Evolutionary conservation across 2,888 invertebrate species (phyloP), one percentile per base, ranked within the genome.

Genomic region (Drosophila hamatofila): DNA sequence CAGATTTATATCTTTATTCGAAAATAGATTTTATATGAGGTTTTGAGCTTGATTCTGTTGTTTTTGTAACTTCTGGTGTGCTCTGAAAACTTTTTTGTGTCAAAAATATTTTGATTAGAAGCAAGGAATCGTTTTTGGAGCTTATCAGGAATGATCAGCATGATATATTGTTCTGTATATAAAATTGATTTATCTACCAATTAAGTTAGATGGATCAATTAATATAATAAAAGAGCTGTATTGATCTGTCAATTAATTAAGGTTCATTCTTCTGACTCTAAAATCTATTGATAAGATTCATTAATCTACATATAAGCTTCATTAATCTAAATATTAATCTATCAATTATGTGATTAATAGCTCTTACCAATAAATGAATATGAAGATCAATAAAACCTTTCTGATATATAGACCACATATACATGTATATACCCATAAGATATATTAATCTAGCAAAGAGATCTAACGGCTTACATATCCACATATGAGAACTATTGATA

Each of bases 101-200:
- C 18, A 30, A 14, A 30, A 11, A 39, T 33, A n/a, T 56, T 25
- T 25, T 58, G 64, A 73, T 64, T 64, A n/a, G n/a, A n/a, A n/a
- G n/a, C n/a, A n/a, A n/a, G n/a, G 30, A 2, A 30, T 9, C n/a
- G 30, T 23, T 23, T 7, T 33, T 21, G 27, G 3, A 11, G n/a
- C 48, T n/a, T 11, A 18, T 18, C 0, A 18, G 30, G 7, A 30
- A 30, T 49, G 18, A n/a, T n/a, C n/a, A n/a, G n/a, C n/a, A n/a
- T n/a, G n/a, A 46, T 46, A 25, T 25, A 16, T 48, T 11, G 27
- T 0, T 46, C 12, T 7, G 3, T 12, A 12, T 30, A 7, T 7
- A 18, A 30, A n/a, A 48, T 27, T 11, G 11, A 27, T 18, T 27
- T 2, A 48, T 27, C 1, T 8, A 8, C 1, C 8, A 7, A 7